These are phyloP conservation scores for Euwallacea fornicatus DNA, from an alignment of 1,140 invertebrate species.

Conservation along the genomic window DNA sequence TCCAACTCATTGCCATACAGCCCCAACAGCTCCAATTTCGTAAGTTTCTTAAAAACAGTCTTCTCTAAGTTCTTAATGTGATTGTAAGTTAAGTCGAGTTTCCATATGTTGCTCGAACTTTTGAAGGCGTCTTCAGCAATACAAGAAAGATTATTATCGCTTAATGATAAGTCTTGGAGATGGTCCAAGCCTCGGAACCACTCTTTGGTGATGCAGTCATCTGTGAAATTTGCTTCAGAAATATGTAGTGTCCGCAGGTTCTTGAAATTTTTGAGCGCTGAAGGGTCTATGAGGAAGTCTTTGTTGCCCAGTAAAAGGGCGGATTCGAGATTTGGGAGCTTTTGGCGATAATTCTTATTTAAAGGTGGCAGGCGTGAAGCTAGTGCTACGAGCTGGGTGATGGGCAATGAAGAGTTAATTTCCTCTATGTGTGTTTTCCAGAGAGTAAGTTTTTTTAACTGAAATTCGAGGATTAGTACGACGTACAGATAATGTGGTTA, in stretches of 20 bases:
- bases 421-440: slow-evolving; percentile 10
- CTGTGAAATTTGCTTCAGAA: slow-evolving; percentile 27
- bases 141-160: slow-evolving; percentile 15
- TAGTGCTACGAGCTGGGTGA: not conserved
- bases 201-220: slow-evolving; percentile 21
- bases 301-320: slow-evolving; percentile 16
- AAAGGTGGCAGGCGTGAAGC: slow-evolving; percentile 21
- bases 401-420: not conserved
- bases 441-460: slow-evolving; percentile 20
- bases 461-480: not conserved
- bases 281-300: slow-evolving; percentile 20
- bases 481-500: not conserved
- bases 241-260: slow-evolving; percentile 4
- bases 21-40: slow-evolving; percentile 21
- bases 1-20: slow-evolving; percentile 26
- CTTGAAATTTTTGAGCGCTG: slow-evolving; percentile 14
- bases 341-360: slow-evolving; percentile 5
- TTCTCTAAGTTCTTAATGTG: slow-evolving; percentile 15
- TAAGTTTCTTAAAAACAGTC: slow-evolving; percentile 22
- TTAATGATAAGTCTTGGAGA: slow-evolving; percentile 12
- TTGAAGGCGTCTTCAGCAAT: slow-evolving; percentile 25
- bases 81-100: slow-evolving; percentile 30
- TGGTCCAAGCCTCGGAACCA: slow-evolving; percentile 22
- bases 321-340: slow-evolving; percentile 12
- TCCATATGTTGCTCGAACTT: slow-evolving; percentile 5